Percentiles rank a stretch among this genome's conserved stretches.
These are phyloP conservation scores for Sebastolobus altivelis DNA, from an alignment of 2,797 vertebrate genomes.

Conservation along the genomic window DNA sequence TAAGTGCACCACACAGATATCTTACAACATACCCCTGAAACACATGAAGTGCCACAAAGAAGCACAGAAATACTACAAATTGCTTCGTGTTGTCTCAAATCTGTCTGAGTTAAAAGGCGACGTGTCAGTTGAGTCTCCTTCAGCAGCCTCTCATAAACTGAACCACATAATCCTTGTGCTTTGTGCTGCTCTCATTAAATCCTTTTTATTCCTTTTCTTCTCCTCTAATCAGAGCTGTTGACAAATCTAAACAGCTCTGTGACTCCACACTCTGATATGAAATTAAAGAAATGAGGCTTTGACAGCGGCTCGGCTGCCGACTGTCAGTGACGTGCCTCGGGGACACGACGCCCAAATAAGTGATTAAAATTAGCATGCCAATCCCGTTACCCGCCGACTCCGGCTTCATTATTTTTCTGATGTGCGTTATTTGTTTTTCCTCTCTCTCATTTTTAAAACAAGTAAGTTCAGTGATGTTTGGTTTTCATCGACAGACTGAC, in stretches of 20 bases:
- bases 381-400: not conserved
- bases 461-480: not conserved
- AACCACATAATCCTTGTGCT: not conserved
- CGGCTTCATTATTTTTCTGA: conserved; percentile 6
- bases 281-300: conserved; percentile 43
- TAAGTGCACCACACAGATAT: no score
- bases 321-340: conserved; percentile 30
- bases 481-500: not conserved
- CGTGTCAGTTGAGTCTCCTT: not conserved
- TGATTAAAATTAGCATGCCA: conserved; percentile 45
- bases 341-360: conserved; percentile 34
- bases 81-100: no score
- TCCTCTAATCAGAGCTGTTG: conserved; percentile 42
- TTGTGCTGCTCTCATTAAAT: conserved; percentile 22
- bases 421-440: conserved; percentile 1
- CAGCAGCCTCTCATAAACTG: not conserved
- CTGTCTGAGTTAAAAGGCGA: not conserved
- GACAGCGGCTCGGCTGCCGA: conserved; percentile 26
- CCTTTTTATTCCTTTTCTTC: conserved; percentile 17
- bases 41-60: no score
- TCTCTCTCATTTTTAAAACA: not conserved
- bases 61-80: not conserved
- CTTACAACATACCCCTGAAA: not conserved
- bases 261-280: conserved; percentile 37
- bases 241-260: conserved; percentile 39